These are phyloP conservation scores for Serilophus lunatus DNA, from an alignment of 2,113 vertebrate species.

Conservation along the genomic window DNA sequence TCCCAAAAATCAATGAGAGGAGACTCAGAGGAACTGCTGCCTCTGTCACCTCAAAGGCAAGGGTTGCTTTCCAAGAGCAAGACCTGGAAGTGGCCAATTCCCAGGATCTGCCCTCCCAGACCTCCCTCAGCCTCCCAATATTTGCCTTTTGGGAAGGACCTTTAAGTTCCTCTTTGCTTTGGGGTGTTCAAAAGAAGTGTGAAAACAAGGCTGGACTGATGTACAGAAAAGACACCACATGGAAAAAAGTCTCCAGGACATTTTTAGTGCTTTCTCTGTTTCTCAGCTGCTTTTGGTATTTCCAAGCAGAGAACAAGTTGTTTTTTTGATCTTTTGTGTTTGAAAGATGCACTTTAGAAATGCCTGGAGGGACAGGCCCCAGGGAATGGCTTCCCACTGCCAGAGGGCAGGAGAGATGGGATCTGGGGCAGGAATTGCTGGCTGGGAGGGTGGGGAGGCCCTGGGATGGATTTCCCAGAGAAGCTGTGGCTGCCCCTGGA, in stretches of 20 bases:
- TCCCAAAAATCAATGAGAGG: not conserved
- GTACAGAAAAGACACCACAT: accelerated
- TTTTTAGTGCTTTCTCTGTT: not conserved
- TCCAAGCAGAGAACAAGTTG: not conserved
- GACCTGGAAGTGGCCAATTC: not conserved
- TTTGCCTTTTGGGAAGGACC: not conserved
- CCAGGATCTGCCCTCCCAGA: accelerated
- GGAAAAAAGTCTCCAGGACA: not conserved
- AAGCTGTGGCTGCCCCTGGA: too few species aligned
- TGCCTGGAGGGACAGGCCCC: too few species aligned
- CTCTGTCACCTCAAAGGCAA: not conserved
- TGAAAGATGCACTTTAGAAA: not conserved
- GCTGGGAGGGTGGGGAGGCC: too few species aligned
- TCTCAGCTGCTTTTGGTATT: not conserved
- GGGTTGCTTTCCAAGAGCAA: not conserved
- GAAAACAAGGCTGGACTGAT: accelerated
- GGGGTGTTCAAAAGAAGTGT: accelerated
- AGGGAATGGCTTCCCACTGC: too few species aligned
- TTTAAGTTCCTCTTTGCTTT: not conserved
- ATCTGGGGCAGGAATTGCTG: too few species aligned
- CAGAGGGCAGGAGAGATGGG: not conserved
- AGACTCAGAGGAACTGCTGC: not conserved
- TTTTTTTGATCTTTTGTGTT: not conserved
- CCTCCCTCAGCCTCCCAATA: accelerated
- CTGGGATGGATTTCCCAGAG: too few species aligned